Evolutionary conservation across 2,888 invertebrate genomes (phyloP).

Genomic region (Gymnosoma rotundatum): DNA sequence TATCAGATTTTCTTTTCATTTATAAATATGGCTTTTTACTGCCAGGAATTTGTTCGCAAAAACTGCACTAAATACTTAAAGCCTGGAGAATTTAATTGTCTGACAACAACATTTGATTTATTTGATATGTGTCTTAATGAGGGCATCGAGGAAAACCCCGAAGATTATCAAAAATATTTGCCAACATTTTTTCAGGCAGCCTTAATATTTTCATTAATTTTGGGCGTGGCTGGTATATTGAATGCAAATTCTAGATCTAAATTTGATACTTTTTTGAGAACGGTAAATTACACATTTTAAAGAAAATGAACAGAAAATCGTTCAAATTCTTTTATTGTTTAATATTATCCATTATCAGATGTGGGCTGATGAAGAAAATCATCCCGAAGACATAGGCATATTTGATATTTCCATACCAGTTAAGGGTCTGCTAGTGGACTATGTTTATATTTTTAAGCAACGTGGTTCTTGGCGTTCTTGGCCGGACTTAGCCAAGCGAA

Average conservation of each 20-base stretch:
- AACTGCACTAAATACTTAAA: constrained; percentile 86
- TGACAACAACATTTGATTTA: constrained; percentile 88
- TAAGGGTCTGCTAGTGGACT: constrained; percentile 91
- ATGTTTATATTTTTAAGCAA: constrained; percentile 90
- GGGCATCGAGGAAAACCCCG: constrained; percentile 85
- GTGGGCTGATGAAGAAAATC: constrained; percentile 70
- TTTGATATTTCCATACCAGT: constrained; percentile 89
- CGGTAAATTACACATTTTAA: constrained; percentile 71
- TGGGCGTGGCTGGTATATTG: constrained; percentile 93
- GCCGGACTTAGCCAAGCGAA: constrained; percentile 87
- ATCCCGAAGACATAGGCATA: constrained; percentile 86
- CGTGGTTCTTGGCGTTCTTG: constrained; percentile 95
- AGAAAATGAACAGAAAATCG: background rate
- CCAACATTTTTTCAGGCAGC: constrained; percentile 89
- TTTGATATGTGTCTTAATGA: constrained; percentile 90
- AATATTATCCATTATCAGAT: constrained; percentile 16
- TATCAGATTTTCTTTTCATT: background rate
- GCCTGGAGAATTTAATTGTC: constrained; percentile 88
- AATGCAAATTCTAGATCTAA: constrained; percentile 87
- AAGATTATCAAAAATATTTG: constrained; percentile 88
- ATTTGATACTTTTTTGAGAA: constrained; percentile 86
- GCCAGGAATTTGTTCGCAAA: constrained; percentile 87
- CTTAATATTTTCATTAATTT: constrained; percentile 88
- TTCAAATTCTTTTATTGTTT: background rate
- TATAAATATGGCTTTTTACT: constrained; percentile 70